Conservation (phyloP, 1,140 invertebrate species). For the Drosophila obscura region DNA sequence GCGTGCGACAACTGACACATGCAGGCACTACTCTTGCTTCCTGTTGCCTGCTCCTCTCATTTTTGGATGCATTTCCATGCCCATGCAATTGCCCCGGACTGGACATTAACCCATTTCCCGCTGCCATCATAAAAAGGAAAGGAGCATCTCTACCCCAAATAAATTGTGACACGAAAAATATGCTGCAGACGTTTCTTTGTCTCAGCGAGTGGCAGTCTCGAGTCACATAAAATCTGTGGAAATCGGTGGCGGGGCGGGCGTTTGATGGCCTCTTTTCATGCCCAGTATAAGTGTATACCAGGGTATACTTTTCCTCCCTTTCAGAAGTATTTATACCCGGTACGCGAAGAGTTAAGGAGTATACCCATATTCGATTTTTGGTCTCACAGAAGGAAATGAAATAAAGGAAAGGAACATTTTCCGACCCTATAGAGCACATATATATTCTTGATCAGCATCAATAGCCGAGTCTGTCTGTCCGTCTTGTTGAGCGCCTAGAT, state of each 20-base stretch:
- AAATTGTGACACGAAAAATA: conserved; percentile 50
- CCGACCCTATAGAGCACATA: no score
- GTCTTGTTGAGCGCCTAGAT: no score
- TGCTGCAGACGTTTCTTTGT: conserved; percentile 63
- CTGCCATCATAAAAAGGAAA: conserved; percentile 25
- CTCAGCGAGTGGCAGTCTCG: conserved; percentile 9
- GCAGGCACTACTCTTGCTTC: conserved; percentile 12
- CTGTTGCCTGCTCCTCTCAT: conserved; percentile 6
- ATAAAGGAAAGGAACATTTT: no score
- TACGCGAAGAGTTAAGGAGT: no score
- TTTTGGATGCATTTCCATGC: conserved; percentile 35
- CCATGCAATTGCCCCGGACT: conserved; percentile 31
- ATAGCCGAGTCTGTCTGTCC: no score
- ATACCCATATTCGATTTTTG: no score
- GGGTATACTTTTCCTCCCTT: no score
- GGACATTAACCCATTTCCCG: conserved; percentile 71
- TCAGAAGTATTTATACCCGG: no score
- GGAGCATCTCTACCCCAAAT: conserved; percentile 38
- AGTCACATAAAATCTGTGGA: conserved; percentile 39
- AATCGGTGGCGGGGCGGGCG: conserved; percentile 36
- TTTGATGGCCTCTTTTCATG: conserved; percentile 49
- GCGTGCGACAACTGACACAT: conserved; percentile 47
- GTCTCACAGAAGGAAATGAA: no score
- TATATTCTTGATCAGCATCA: no score
- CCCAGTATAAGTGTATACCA: neutral